Base-by-base conservation (phyloP, 2,888 invertebrate species). In the Ennomos fuscantarius region DNA sequence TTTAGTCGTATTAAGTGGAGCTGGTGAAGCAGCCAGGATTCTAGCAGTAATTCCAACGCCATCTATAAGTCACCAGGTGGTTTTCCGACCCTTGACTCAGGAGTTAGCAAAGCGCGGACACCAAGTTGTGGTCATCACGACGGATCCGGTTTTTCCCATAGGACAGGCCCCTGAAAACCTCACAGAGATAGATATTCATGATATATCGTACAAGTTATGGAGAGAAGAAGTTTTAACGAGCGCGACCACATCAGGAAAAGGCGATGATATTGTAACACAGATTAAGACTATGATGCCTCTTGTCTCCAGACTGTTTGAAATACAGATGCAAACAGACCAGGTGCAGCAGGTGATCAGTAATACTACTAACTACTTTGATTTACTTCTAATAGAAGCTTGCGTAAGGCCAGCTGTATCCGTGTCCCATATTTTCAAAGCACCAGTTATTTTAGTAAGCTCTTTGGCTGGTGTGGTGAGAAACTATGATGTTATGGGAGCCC, bases 11-110 rank as follows among this genome's bases (percentile, higher is more conserved):
- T 12, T 46, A 34, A 31, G 40, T 13, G 46, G 35, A 6, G n/a
- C 12, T 15, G 41, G 40, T 33, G 52, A 45, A 8, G 32, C 44
- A 32, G 45, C 39, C 8, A 73, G 69, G 40, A 86, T 86, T 34
- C 50, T 86, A 12, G 79, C 66, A 0, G 57, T 82, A 0, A 60
- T 79, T 34, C 70, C 84, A 0, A 63, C 66, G 8, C 74, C 84
- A 1, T 79, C 82, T 0, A 69, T 82, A 37, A 87, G 84, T 49
- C 86, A 86, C 51, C 83, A 85, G 61, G 62, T 81, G 0, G 73
- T 79, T 1, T 81, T 69, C 50, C 72, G 73, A 15, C 64, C 72
- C 0, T 49, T 88, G 6, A 73, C 78, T 12, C 63, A 72, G 2
- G 81, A 79, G 33, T 62, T 90, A 13, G 72, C 75, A 0, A 68